These are phyloP conservation scores for Cynopterus brachyotis DNA, from an alignment of 2,113 vertebrate genomes.

Conservation along the genomic window DNA sequence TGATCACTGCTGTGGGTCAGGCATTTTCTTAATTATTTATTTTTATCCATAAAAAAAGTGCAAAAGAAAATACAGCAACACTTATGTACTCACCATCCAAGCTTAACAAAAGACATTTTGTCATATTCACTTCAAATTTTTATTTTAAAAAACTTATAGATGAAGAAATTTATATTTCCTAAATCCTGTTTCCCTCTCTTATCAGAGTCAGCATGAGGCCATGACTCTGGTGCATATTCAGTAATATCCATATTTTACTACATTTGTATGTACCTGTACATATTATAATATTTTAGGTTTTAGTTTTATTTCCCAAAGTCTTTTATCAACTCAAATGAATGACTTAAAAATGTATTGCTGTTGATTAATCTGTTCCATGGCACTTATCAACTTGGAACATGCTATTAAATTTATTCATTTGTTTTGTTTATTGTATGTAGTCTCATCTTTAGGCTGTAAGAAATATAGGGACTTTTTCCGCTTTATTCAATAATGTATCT, in stretches of 20 bases:
- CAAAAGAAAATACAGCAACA: background rate
- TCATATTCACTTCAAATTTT: background rate
- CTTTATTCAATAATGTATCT: background rate
- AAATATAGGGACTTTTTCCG: background rate
- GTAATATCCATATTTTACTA: background rate
- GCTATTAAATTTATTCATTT: background rate
- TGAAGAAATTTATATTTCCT: background rate
- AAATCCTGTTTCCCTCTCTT: background rate
- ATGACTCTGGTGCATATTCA: background rate
- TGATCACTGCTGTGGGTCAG: background rate
- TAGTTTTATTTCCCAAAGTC: slow-evolving; percentile 23
- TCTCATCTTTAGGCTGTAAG: background rate
- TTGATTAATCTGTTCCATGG: background rate
- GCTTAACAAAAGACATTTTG: background rate
- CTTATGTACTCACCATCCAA: background rate
- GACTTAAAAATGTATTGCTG: background rate
- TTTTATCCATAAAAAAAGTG: background rate
- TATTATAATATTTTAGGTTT: background rate
- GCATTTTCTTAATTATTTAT: background rate
- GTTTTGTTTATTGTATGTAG: background rate
- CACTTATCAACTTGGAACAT: background rate
- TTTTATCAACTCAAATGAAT: background rate
- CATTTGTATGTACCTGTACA: background rate
- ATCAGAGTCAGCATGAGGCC: background rate
- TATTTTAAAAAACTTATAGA: background rate